Evolutionary conservation across 2,888 invertebrate genomes (phyloP).

Genomic region (Caradrina kadenii): DNA sequence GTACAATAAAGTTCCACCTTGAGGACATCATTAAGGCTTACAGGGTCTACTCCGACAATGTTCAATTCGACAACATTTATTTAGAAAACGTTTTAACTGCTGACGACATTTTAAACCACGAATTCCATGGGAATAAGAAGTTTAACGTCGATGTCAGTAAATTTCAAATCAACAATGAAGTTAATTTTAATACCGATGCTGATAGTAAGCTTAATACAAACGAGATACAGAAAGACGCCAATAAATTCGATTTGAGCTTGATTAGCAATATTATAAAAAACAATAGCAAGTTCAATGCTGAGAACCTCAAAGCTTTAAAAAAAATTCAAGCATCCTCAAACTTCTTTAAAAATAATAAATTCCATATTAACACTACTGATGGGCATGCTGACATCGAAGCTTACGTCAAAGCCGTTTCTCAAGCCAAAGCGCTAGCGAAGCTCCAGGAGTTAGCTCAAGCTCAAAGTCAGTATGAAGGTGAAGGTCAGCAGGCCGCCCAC

Average conservation of each 20-base stretch:
- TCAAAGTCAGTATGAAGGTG: too few species aligned
- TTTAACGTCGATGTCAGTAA: background rate
- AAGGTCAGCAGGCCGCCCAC: background rate
- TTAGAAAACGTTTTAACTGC: slow-evolving; percentile 11
- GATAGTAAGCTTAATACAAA: too few species aligned
- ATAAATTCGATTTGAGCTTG: slow-evolving; percentile 6
- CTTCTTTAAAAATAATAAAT: background rate
- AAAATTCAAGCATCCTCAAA: background rate
- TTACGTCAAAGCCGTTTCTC: slow-evolving; percentile 7
- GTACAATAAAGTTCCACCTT: slow-evolving; percentile 8
- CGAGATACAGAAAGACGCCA: background rate
- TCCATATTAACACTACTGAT: background rate
- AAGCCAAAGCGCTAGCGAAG: background rate
- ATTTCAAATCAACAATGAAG: too few species aligned
- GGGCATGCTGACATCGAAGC: slow-evolving; percentile 13
- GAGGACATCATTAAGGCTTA: slow-evolving; percentile 36
- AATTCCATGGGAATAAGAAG: background rate
- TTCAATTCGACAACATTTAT: background rate
- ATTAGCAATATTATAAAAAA: too few species aligned
- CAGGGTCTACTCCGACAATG: slow-evolving; percentile 12
- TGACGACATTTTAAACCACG: background rate
- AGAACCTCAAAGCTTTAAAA: slow-evolving; percentile 2
- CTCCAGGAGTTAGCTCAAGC: background rate
- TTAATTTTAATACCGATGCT: too few species aligned
- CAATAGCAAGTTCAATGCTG: too few species aligned